Evolutionary conservation across 2,888 invertebrate genomes (phyloP).

Genomic region (Cheilosia urbana): DNA sequence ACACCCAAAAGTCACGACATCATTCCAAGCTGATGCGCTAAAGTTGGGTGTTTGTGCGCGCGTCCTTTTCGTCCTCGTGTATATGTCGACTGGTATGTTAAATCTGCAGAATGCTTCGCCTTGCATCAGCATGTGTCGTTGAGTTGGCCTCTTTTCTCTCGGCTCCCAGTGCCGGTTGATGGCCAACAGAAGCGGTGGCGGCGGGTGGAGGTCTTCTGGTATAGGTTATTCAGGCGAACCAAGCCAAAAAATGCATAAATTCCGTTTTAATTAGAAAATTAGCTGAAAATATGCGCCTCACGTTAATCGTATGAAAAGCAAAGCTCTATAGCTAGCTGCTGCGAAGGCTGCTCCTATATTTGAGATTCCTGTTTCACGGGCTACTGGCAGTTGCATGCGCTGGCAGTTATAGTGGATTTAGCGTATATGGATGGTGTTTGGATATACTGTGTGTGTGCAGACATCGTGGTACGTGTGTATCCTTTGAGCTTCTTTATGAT

Average conservation of each 20-base stretch:
- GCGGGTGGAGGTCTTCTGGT: constrained; percentile 12
- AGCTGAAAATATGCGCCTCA: constrained; percentile 84
- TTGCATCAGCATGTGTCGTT: constrained; percentile 75
- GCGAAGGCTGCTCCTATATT: constrained; percentile 53
- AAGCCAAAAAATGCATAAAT: constrained; percentile 83
- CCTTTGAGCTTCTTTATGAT: constrained; percentile 73
- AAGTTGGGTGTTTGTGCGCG: constrained; percentile 43
- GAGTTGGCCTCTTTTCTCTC: constrained; percentile 1
- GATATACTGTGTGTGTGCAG: constrained; percentile 28
- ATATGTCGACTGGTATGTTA: constrained; percentile 36
- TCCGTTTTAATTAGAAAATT: constrained; percentile 84
- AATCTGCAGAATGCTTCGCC: constrained; percentile 55
- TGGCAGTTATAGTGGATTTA: constrained; percentile 47
- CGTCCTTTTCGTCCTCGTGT: constrained; percentile 25
- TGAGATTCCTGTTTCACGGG: constrained; percentile 44
- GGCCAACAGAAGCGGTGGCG: not conserved
- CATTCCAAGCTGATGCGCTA: constrained; percentile 73
- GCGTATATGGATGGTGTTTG: constrained; percentile 26
- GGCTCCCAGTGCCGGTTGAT: not conserved
- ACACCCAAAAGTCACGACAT: constrained; percentile 69
- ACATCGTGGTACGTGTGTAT: constrained; percentile 63
- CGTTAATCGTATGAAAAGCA: constrained; percentile 83
- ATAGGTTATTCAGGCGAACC: constrained; percentile 68
- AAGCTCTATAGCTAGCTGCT: constrained; percentile 34
- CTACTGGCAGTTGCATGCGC: constrained; percentile 33